Evolutionary conservation across 1,140 invertebrate species (phyloP).

Genomic region (Listronotus bonariensis): DNA sequence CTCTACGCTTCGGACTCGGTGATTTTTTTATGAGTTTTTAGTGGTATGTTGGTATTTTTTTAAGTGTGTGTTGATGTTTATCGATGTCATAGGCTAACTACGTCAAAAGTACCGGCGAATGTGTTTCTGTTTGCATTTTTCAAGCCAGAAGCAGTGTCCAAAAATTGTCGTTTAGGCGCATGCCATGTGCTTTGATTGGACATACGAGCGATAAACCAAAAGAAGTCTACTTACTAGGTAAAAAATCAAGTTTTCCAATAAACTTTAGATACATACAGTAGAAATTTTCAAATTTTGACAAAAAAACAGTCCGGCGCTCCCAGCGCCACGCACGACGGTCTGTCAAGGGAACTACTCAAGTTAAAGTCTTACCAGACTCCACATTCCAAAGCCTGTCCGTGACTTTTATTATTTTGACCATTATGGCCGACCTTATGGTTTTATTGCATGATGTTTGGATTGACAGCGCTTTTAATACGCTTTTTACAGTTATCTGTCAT

Average conservation of each 20-base stretch:
- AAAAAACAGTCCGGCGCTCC: constrained; percentile 26
- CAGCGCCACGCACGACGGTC: constrained; percentile 26
- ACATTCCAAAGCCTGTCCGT: constrained; percentile 30
- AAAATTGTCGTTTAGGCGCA: constrained; percentile 35
- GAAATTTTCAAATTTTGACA: constrained; percentile 26
- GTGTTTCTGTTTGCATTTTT: constrained; percentile 40
- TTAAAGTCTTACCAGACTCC: constrained; percentile 26
- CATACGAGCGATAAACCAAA: constrained; percentile 27
- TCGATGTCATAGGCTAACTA: constrained; percentile 36
- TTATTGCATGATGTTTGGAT: constrained; percentile 27
- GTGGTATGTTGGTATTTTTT: constrained; percentile 35
- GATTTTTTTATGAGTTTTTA: constrained; percentile 29
- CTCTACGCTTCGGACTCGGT: constrained; percentile 28
- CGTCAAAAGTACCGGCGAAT: constrained; percentile 33
- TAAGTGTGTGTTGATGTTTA: constrained; percentile 39
- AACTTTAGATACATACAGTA: constrained; percentile 25
- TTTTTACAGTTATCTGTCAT: constrained; percentile 1
- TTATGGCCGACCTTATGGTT: constrained; percentile 27
- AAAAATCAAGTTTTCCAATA: constrained; percentile 28
- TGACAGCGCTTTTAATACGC: constrained; percentile 5
- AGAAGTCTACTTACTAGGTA: constrained; percentile 37
- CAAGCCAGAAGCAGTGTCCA: constrained; percentile 31
- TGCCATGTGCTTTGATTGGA: constrained; percentile 36
- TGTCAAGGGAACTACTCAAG: constrained; percentile 30
- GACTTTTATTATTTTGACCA: constrained; percentile 33